These are phyloP conservation scores for Sinella curviseta DNA, from an alignment of 1,140 invertebrate species.

Conservation along the genomic window DNA sequence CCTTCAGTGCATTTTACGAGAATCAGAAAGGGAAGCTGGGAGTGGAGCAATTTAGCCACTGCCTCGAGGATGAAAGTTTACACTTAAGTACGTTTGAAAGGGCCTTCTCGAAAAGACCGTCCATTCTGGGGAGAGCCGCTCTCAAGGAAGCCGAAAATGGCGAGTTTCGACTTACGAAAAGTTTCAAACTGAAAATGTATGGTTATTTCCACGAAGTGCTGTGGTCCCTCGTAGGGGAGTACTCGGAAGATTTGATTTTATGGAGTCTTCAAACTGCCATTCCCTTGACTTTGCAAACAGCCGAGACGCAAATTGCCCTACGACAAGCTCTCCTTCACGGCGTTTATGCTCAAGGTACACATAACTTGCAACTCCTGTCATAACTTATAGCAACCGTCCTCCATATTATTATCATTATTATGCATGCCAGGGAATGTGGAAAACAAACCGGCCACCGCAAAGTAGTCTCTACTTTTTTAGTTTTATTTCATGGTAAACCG, in stretches of 20 bases:
- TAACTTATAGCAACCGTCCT: neutral
- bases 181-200: constrained; percentile 42
- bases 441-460: too few species aligned
- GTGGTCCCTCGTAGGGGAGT: constrained; percentile 40
- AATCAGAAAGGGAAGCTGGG: neutral
- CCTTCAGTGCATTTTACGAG: constrained; percentile 3
- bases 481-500: too few species aligned
- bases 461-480: too few species aligned
- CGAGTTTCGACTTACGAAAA: constrained; percentile 32
- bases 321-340: constrained; percentile 26
- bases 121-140: constrained; percentile 39
- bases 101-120: constrained; percentile 37
- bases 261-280: constrained; percentile 33
- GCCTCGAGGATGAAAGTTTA: constrained; percentile 31
- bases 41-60: constrained; percentile 24
- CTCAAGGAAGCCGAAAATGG: constrained; percentile 42
- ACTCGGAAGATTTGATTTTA: constrained; percentile 40
- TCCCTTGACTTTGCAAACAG: constrained; percentile 33
- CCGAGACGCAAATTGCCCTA: constrained; percentile 30
- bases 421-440: too few species aligned
- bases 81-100: constrained; percentile 22
- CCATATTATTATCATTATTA: neutral
- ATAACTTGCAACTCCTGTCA: neutral
- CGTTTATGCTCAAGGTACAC: constrained; percentile 16
- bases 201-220: constrained; percentile 41